Conservation (phyloP, 2,797 vertebrate species). For the Odontamblyopus lacepedii region DNA sequence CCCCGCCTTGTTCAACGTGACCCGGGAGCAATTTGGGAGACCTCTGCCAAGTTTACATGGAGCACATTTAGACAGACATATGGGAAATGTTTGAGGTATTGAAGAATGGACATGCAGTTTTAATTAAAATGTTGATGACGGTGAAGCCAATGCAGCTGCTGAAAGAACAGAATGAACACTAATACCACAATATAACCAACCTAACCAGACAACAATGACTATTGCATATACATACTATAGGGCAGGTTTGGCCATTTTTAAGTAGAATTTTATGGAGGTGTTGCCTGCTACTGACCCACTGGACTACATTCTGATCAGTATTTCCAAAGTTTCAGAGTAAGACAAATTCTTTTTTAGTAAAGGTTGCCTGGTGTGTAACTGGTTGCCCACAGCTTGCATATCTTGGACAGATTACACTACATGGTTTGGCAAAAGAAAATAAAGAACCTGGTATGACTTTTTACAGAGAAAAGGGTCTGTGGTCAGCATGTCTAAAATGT, state of each 20-base stretch:
- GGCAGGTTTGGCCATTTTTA: too few relatives aligned
- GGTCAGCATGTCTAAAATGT: neutral
- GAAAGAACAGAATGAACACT: conserved; percentile 30
- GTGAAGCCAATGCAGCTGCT: conserved; percentile 33
- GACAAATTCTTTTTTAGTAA: too few relatives aligned
- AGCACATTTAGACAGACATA: conserved; percentile 49
- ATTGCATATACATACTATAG: too few relatives aligned
- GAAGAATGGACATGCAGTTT: conserved; percentile 47
- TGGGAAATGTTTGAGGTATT: conserved; percentile 50
- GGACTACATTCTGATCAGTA: too few relatives aligned
- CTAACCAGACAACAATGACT: neutral
- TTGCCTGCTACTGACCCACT: too few relatives aligned
- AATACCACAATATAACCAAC: conserved; percentile 27
- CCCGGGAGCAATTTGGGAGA: conserved; percentile 62
- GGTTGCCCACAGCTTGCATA: neutral
- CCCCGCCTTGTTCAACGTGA: conserved; percentile 60
- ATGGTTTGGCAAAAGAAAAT: neutral
- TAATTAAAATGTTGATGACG: conserved; percentile 39
- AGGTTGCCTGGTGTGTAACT: too few relatives aligned
- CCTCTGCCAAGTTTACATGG: conserved; percentile 47
- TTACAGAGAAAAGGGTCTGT: neutral
- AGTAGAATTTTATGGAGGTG: too few relatives aligned
- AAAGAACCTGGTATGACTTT: neutral
- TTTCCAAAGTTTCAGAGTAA: too few relatives aligned
- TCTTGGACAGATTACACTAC: neutral